Conservation (phyloP, 1,140 invertebrate species). For the Cyclina sinensis region DNA sequence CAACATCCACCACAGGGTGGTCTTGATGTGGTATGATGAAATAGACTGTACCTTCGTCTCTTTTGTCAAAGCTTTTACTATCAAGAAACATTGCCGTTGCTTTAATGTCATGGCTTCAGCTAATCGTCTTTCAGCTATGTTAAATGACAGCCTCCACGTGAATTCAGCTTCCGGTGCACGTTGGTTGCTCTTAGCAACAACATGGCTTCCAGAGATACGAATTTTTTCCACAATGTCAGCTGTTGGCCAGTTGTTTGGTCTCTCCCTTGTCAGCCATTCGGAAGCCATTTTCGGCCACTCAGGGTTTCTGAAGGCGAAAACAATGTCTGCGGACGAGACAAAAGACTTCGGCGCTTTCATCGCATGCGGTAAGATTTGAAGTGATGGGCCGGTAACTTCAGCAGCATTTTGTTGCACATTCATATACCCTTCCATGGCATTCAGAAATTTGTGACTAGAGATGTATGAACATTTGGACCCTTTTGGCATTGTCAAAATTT, state of each 20-base stretch:
- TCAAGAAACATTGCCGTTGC: not conserved
- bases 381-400: constrained; percentile 6
- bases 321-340: not conserved
- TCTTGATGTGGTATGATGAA: constrained; percentile 9
- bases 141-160: not conserved
- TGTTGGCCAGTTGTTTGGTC: constrained; percentile 14
- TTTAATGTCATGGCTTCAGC: not conserved
- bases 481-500: too few relatives aligned
- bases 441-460: constrained; percentile 8
- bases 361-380: not conserved
- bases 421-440: not conserved
- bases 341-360: not conserved
- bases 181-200: constrained; percentile 3
- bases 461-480: not conserved
- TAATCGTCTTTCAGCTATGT: constrained; percentile 3
- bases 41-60: not conserved
- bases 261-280: not conserved
- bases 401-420: not conserved
- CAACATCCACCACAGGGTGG: constrained; percentile 11
- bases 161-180: not conserved
- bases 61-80: not conserved
- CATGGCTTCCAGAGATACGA: not conserved
- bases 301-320: constrained; percentile 2
- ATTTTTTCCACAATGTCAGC: not conserved
- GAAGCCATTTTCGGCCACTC: not conserved